A percentile compares a stretch with the other conserved stretches of the same genome.
Conservation (phyloP, 2,888 invertebrate genomes). For the Camptogramma bilineatum region DNA sequence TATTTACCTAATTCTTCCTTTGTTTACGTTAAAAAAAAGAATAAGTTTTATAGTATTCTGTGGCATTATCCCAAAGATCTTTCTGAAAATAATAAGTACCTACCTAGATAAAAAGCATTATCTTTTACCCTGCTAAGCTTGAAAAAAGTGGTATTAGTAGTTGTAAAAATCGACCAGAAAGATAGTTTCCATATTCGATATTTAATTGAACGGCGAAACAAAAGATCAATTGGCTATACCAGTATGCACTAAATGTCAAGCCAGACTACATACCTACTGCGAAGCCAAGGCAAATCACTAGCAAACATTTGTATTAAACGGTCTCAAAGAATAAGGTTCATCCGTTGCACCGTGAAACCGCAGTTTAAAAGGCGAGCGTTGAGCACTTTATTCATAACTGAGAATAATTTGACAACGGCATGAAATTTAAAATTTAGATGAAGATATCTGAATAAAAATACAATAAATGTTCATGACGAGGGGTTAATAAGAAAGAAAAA, state of each 20-base stretch:
- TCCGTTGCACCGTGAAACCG: constrained; percentile 12
- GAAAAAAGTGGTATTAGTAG: no score
- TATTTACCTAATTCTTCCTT: no score
- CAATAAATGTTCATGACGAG: constrained; percentile 32
- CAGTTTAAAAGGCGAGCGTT: constrained; percentile 22
- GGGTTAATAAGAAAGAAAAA: constrained; percentile 7
- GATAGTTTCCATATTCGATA: no score
- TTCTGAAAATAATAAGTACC: no score
- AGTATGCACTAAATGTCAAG: not conserved
- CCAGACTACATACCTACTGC: not conserved
- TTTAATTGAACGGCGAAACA: not conserved
- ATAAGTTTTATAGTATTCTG: no score
- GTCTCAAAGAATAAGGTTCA: not conserved
- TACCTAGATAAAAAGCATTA: no score
- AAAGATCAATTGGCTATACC: not conserved
- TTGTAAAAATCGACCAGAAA: no score
- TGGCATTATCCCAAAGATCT: no score
- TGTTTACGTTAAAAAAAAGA: no score
- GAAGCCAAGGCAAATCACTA: not conserved
- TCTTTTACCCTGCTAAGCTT: no score
- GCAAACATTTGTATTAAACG: not conserved
- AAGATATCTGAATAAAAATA: constrained; percentile 34
- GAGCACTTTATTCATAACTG: constrained; percentile 35
- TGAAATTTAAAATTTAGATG: constrained; percentile 36
- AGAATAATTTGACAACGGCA: constrained; percentile 31